Percentiles rank a stretch among this genome's conserved stretches.
Evolutionary conservation across 2,888 invertebrate genomes (phyloP).

Genomic region (Perizoma flavofasciatum): DNA sequence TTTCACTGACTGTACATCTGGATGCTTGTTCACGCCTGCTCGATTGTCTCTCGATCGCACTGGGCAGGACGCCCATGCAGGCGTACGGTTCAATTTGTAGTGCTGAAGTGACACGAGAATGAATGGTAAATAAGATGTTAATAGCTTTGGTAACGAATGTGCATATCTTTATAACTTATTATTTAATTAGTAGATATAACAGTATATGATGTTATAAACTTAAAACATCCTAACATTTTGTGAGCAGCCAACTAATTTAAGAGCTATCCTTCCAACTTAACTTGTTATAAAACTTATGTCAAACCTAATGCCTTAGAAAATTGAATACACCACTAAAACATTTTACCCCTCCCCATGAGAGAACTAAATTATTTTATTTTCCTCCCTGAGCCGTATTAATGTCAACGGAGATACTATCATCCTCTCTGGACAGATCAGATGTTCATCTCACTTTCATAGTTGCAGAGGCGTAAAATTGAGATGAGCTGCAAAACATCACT

Average conservation of each 20-base stretch:
- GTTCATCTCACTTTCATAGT: slow-evolving; percentile 65
- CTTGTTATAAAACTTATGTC: background rate
- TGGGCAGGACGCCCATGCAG: slow-evolving; percentile 35
- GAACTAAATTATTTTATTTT: slow-evolving; percentile 35
- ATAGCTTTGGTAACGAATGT: too few species aligned
- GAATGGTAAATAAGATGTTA: background rate
- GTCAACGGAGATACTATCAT: slow-evolving; percentile 72
- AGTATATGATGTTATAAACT: too few species aligned
- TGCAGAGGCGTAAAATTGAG: slow-evolving; percentile 69
- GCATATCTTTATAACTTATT: too few species aligned
- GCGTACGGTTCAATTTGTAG: slow-evolving; percentile 25
- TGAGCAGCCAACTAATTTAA: background rate
- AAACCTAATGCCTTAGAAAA: slow-evolving; percentile 6
- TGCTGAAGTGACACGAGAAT: slow-evolving; percentile 25
- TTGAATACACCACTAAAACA: slow-evolving; percentile 14
- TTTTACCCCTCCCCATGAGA: slow-evolving; percentile 12
- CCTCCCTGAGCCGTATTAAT: slow-evolving; percentile 64
- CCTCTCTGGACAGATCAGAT: slow-evolving; percentile 68
- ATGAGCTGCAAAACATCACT: slow-evolving; percentile 57
- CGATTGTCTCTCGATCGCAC: slow-evolving; percentile 50
- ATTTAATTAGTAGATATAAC: too few species aligned
- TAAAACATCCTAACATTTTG: background rate
- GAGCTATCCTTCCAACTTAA: background rate
- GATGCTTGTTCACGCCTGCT: slow-evolving; percentile 42
- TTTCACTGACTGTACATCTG: slow-evolving; percentile 13